phyloP scores from a whole-genome alignment of 2,113 vertebrate genomes.

The Carassius auratus region DNA sequence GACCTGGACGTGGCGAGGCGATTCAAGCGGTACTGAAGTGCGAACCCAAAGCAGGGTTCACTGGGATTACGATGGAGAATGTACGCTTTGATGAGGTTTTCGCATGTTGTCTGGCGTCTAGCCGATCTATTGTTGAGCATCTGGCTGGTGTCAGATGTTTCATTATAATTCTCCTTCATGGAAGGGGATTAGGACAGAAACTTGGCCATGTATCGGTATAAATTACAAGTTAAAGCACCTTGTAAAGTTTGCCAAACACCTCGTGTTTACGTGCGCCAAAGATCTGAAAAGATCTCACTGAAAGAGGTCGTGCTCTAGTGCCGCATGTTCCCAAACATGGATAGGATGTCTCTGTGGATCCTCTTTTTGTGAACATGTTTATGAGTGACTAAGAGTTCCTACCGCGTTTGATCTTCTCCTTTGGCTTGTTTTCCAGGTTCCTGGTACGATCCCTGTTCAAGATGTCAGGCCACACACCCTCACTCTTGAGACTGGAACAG shows the following conservation, averaged over 20 bases:
- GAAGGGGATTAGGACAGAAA: constrained; percentile 34
- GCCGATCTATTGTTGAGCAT: constrained; percentile 42
- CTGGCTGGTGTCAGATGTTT: constrained; percentile 36
- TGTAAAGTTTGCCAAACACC: constrained; percentile 34
- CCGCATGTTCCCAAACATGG: constrained; percentile 17
- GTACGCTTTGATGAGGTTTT: constrained; percentile 3
- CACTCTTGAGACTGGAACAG: constrained; percentile 89
- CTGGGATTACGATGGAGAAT: background rate
- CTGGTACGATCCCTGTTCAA: constrained; percentile 79
- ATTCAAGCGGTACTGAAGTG: constrained; percentile 9
- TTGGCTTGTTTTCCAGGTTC: constrained; percentile 77
- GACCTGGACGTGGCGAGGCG: constrained; percentile 30
- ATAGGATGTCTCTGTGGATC: constrained; percentile 8
- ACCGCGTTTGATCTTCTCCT: background rate
- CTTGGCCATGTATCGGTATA: constrained; percentile 13
- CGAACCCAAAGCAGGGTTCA: constrained; percentile 5
- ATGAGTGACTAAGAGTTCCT: constrained; percentile 43
- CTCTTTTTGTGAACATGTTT: constrained; percentile 27
- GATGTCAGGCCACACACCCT: constrained; percentile 86
- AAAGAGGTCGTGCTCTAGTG: constrained; percentile 8
- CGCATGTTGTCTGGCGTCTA: background rate
- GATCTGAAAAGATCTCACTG: constrained; percentile 32
- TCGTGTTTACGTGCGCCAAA: constrained; percentile 39
- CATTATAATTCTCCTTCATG: constrained; percentile 35
- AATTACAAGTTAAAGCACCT: constrained; percentile 20